phyloP scores from a whole-genome alignment of 2,888 invertebrate genomes.

The Xestia c-nigrum region DNA sequence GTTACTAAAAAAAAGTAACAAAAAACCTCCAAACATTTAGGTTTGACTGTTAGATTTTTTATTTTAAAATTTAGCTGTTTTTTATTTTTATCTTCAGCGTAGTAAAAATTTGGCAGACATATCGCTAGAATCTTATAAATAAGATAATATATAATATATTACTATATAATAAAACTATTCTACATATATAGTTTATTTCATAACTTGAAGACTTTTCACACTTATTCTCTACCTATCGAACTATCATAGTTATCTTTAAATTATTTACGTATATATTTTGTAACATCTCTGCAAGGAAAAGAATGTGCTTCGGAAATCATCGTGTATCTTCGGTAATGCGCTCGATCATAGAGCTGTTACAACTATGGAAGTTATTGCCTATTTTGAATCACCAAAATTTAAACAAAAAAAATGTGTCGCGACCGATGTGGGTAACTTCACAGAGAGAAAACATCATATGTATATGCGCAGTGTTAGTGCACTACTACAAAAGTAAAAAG shows the following conservation, averaged over 20 bases:
- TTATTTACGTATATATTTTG: slow-evolving; percentile 4
- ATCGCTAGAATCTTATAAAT: slow-evolving; percentile 87
- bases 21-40: slow-evolving; percentile 47
- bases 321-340: neutral
- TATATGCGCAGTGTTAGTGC: neutral
- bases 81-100: slow-evolving; percentile 79
- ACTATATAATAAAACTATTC: slow-evolving; percentile 74
- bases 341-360: too few species aligned
- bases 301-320: neutral
- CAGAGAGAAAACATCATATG: neutral
- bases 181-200: slow-evolving; percentile 75
- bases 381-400: neutral
- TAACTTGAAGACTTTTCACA: slow-evolving; percentile 66
- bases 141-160: slow-evolving; percentile 80
- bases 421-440: neutral
- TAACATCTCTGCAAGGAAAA: neutral
- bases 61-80: slow-evolving; percentile 78
- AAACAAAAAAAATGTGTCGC: neutral
- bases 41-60: slow-evolving; percentile 68
- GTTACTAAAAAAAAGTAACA: slow-evolving; percentile 46
- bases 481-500: neutral
- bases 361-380: neutral
- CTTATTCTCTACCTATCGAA: slow-evolving; percentile 54
- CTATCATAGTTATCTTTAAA: slow-evolving; percentile 8
- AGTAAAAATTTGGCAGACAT: slow-evolving; percentile 88